Base-by-base conservation (phyloP, 2,888 invertebrate genomes). In the Rambutsinella grinnellia region DNA sequence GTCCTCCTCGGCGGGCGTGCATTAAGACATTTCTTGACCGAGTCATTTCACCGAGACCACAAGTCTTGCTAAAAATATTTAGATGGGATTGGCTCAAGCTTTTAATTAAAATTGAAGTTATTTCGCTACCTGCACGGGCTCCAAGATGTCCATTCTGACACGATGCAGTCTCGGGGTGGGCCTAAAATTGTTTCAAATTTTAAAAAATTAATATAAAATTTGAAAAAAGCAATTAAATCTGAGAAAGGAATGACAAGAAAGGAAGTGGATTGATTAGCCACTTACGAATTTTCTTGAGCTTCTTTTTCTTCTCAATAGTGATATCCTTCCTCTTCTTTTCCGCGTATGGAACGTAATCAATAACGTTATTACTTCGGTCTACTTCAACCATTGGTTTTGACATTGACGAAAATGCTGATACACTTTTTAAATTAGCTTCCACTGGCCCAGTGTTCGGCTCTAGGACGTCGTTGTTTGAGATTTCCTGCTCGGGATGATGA, bases 41-140 rank as follows among this genome's bases (percentile, higher is more conserved):
- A 86, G 92, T 90, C 87, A 93, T 94, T 85, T 94, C 93, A 24
- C 97, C 96, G 78, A 96, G 95, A 80, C 95, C 95, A 86, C 96
- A 95, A 65, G 93, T 92, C 85, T 93, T 93, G 53, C 79, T n/a
- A n/a, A n/a, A n/a, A n/a, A n/a, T n/a, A n/a, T n/a, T n/a, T 76
- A n/a, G n/a, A n/a, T n/a, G n/a, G n/a, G n/a, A n/a, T n/a, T n/a
- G n/a, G n/a, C n/a, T n/a, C n/a, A n/a, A n/a, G n/a, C n/a, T n/a
- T n/a, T n/a, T n/a, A n/a, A n/a, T n/a, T n/a, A n/a, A n/a, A n/a
- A n/a, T n/a, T n/a, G n/a, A n/a, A n/a, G n/a, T n/a, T n/a, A n/a
- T n/a, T n/a, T n/a, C n/a, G n/a, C n/a, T n/a, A n/a, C n/a, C n/a
- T 94, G 89, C 97, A 97, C 8, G 91, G 88, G 85, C 93, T 92